Conservation (phyloP, 2,888 invertebrate species). For the Thymelicus lineola region DNA sequence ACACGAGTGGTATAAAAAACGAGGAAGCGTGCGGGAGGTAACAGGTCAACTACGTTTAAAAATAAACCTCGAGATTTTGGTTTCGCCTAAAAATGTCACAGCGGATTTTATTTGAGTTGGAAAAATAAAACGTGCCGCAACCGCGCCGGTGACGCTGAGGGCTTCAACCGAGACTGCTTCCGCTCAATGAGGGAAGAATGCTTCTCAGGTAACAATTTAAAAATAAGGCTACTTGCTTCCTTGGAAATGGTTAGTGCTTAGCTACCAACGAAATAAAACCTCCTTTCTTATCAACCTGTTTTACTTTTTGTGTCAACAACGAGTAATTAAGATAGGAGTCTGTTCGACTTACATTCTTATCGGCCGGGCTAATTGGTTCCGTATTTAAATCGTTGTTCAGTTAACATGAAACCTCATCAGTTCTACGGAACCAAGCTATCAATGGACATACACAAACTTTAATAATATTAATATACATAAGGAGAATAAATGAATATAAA, state of each 20-base stretch:
- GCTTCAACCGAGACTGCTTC: slow-evolving; percentile 21
- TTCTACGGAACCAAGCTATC: no score
- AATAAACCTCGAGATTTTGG: slow-evolving; percentile 20
- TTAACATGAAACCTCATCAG: no score
- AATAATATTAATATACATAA: no score
- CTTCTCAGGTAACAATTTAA: slow-evolving; percentile 6
- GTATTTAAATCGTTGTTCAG: no score
- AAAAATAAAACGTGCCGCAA: slow-evolving; percentile 28
- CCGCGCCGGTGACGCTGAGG: slow-evolving; percentile 25
- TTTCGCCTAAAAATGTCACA: slow-evolving; percentile 27
- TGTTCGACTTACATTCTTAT: no score
- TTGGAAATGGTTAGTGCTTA: slow-evolving; percentile 11
- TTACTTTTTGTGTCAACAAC: no score
- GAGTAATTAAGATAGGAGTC: no score
- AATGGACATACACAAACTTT: no score
- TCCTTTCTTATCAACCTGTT: neutral
- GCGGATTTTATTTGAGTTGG: slow-evolving; percentile 21
- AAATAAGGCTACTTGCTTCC: slow-evolving; percentile 19
- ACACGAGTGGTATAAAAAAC: neutral
- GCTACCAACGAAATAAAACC: slow-evolving; percentile 16
- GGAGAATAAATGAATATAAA: no score
- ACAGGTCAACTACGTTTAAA: slow-evolving; percentile 21
- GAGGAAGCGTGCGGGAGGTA: neutral
- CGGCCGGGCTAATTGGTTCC: no score
- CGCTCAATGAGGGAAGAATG: slow-evolving; percentile 15